Evolutionary conservation across 2,797 vertebrate species (phyloP).

Genomic region (Platalea minor): DNA sequence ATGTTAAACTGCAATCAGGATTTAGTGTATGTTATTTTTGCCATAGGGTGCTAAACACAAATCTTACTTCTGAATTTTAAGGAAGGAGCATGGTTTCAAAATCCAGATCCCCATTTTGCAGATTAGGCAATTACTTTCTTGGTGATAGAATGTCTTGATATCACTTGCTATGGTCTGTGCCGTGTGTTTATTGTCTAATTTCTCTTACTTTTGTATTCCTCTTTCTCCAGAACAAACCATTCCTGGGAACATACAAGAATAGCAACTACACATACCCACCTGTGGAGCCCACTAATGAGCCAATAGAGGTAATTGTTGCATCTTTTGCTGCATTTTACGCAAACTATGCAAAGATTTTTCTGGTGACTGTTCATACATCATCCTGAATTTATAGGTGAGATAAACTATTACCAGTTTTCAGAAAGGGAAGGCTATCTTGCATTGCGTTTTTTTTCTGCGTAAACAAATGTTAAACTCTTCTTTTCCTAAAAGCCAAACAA

Average conservation of each 20-base stretch:
- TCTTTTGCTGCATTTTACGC: background rate
- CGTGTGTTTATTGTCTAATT: background rate
- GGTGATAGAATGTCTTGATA: background rate
- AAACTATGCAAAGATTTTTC: background rate
- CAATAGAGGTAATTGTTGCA: conserved; percentile 72
- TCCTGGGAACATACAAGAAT: conserved; percentile 83
- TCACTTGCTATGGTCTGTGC: background rate
- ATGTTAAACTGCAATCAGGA: background rate
- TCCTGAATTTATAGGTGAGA: background rate
- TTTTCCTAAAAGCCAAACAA: background rate
- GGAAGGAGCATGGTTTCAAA: background rate
- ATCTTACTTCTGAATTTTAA: background rate
- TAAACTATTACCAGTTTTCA: background rate
- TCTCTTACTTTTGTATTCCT: background rate
- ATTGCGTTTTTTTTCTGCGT: background rate
- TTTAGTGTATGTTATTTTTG: background rate
- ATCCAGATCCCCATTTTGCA: background rate
- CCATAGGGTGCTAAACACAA: background rate
- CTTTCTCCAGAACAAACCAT: conserved; percentile 69
- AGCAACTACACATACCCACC: conserved; percentile 78
- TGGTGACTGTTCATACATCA: background rate
- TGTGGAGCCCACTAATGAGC: conserved; percentile 68
- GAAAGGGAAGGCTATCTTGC: background rate
- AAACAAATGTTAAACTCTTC: background rate
- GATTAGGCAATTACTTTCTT: background rate